Percentiles rank a stretch among this genome's conserved stretches.
These are phyloP conservation scores for Cynopterus sphinx DNA, from an alignment of 2,797 vertebrate genomes.

Conservation along the genomic window DNA sequence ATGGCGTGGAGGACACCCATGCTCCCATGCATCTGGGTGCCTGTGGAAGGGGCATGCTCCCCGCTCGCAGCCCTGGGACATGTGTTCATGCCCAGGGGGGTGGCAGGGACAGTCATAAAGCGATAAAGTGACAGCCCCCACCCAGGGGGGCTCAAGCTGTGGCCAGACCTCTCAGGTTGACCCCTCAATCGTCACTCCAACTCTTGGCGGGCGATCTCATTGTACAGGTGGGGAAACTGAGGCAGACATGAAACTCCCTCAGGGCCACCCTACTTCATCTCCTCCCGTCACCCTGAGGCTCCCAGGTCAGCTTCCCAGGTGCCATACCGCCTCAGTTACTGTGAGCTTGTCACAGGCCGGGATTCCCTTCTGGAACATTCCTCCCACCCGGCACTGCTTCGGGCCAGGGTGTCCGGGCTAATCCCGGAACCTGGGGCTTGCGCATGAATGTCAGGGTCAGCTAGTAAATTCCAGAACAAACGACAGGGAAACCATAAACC, in stretches of 20 bases:
- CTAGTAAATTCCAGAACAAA: neutral
- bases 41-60: too few species aligned
- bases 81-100: rapidly evolving
- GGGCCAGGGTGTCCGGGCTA: neutral
- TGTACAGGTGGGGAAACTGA: neutral
- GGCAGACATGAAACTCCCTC: neutral
- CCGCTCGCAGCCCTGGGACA: neutral
- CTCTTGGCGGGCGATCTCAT: neutral
- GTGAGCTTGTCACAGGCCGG: neutral
- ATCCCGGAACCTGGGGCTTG: neutral
- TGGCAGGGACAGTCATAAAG: too few species aligned
- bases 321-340: neutral
- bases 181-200: neutral
- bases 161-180: neutral
- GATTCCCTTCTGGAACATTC: neutral
- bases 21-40: neutral
- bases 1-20: rapidly evolving
- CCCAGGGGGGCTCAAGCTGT: neutral
- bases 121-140: neutral
- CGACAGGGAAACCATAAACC: neutral
- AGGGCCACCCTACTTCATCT: neutral
- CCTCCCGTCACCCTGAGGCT: rapidly evolving
- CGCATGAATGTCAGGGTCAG: neutral
- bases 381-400: neutral
- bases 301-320: rapidly evolving